Evolutionary conservation across 2,888 invertebrate species (phyloP).

Genomic region (Drepanosiphum platanoidis): DNA sequence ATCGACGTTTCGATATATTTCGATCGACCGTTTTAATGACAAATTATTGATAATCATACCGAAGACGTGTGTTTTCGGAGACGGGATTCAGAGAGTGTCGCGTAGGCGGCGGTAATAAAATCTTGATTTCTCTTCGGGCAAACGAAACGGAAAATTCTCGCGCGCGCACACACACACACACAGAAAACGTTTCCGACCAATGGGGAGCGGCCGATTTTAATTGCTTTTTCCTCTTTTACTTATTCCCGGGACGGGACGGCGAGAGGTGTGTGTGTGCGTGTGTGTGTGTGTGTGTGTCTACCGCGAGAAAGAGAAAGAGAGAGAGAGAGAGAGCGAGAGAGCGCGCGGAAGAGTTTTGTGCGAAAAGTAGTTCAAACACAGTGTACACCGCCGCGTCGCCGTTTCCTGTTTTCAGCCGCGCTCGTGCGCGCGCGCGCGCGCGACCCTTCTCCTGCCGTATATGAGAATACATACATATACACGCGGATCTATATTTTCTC

Average conservation of each 20-base stretch:
- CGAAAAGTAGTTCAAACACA: conserved; percentile 57
- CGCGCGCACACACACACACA: background rate
- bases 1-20: too few relatives aligned
- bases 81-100: background rate
- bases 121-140: conserved; percentile 54
- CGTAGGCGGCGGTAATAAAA: conserved; percentile 33
- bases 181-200: conserved; percentile 62
- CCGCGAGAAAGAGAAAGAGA: background rate
- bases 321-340: background rate
- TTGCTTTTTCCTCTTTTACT: conserved; percentile 64
- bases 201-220: conserved; percentile 64
- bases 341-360: conserved; percentile 31
- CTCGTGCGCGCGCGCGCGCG: background rate
- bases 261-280: background rate
- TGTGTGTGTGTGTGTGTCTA: background rate
- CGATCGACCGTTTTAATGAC: too few relatives aligned
- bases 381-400: background rate
- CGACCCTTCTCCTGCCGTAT: background rate
- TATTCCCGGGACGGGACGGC: conserved; percentile 37
- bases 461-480: too few relatives aligned
- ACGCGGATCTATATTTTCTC: conserved; percentile 57
- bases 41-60: conserved; percentile 1
- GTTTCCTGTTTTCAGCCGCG: conserved; percentile 45
- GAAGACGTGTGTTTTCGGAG: conserved; percentile 23
- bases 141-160: conserved; percentile 42